phyloP scores from a whole-genome alignment of 1,140 invertebrate species.

The Monochamus saltuarius region DNA sequence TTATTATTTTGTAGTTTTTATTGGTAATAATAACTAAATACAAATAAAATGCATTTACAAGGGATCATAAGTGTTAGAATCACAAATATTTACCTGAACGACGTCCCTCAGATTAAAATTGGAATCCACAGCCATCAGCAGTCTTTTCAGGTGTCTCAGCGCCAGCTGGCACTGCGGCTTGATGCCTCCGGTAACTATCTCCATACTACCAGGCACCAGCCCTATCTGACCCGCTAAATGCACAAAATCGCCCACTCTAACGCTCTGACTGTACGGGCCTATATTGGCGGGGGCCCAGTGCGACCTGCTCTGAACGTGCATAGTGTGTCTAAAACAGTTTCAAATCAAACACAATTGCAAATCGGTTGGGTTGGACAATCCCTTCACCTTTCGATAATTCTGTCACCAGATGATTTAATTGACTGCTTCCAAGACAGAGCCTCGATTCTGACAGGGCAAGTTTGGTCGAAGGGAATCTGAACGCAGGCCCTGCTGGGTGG shows the following conservation, averaged over 20 bases:
- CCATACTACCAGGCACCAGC: conserved; percentile 82
- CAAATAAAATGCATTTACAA: too few relatives aligned
- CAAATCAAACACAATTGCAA: neutral
- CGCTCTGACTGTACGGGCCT: conserved; percentile 91
- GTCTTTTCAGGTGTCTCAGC: conserved; percentile 76
- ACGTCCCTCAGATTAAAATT: conserved; percentile 75
- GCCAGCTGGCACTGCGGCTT: conserved; percentile 77
- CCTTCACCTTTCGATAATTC: conserved; percentile 43
- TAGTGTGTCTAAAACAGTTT: conserved; percentile 60
- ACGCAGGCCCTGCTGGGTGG: conserved; percentile 88
- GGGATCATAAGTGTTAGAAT: neutral
- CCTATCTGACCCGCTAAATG: conserved; percentile 91
- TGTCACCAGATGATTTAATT: conserved; percentile 27
- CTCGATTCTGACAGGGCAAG: conserved; percentile 76
- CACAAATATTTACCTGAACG: conserved; percentile 59
- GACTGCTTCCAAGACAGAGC: conserved; percentile 65
- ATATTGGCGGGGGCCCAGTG: conserved; percentile 97
- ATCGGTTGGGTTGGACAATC: neutral
- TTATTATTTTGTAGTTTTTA: neutral
- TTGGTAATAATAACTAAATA: neutral
- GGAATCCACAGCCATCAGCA: conserved; percentile 76
- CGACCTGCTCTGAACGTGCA: conserved; percentile 93
- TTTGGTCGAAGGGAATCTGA: conserved; percentile 70
- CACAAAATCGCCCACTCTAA: conserved; percentile 76
- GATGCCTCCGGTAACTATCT: conserved; percentile 67